Base-by-base conservation (phyloP, 2,113 vertebrate genomes). In the Thryonomys swinderianus region DNA sequence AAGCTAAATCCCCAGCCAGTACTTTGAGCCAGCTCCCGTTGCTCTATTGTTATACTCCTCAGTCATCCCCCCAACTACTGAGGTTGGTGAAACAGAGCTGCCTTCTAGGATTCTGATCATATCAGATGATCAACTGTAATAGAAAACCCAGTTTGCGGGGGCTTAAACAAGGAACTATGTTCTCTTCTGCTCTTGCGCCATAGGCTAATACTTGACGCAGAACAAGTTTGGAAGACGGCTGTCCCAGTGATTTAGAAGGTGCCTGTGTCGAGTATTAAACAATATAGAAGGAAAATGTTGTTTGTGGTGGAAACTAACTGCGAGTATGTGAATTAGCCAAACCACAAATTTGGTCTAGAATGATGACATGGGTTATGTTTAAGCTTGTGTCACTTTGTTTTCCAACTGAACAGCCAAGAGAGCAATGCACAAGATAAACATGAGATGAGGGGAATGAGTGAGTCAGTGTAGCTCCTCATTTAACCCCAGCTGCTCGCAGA, bases 321-420 rank as follows among this genome's bases (percentile, higher is more conserved):
- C 55, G 30, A 85, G 34, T 57, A 69, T 67, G 3, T 66, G 23
- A 95, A 73, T 66, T 55, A 86, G 11, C 18, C 53, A 79, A 34
- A 83, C 30, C 11, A 74, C 48, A 92, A 83, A 84, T 48, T 25
- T 87, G 23, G 40, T 85, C 59, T 83, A 88, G 34, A 93, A 82
- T 11, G 23, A 91, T 78, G 74, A 83, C 37, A 13, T 83, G 48
- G 34, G n/a, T 34, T 73, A 64, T 42, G 14, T 51, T 82, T 64
- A 82, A 78, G 18, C 32, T 82, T 88, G 7, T 82, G 2, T 90
- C 64, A 71, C 45, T 61, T 91, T 14, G 37, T 2, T 45, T 92
- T 91, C 51, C 30, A 61, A 61, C 0, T 32, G 7, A 96, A 59
- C 1, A 90, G 83, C 53, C 45, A 82, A 55, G 69, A 88, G 40